phyloP scores from a whole-genome alignment of 2,888 invertebrate species.

The Homarus gammarus region DNA sequence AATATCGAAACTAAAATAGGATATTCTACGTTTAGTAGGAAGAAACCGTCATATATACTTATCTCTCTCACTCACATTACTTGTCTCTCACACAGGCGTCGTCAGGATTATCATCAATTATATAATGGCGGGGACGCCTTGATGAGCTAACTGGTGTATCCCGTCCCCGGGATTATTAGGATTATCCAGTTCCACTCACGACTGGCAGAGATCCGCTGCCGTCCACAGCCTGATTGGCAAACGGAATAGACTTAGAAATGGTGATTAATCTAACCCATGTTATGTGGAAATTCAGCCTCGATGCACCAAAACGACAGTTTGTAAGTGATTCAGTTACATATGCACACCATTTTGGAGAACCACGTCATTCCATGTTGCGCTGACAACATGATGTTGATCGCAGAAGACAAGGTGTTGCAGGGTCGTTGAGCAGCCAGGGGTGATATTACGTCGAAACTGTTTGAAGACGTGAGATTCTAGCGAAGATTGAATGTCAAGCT shows the following conservation, averaged over 20 bases:
- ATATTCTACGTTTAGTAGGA: too few relatives aligned
- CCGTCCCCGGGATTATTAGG: neutral
- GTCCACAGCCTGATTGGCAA: neutral
- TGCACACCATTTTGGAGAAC: neutral
- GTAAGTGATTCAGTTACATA: neutral
- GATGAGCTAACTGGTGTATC: neutral
- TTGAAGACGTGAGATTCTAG: too few relatives aligned
- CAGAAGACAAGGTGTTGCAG: too few relatives aligned
- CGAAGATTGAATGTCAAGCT: too few relatives aligned
- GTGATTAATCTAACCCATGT: neutral
- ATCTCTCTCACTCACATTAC: neutral
- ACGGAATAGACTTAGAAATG: neutral
- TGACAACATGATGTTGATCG: too few relatives aligned
- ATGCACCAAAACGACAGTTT: neutral
- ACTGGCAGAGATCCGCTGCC: neutral
- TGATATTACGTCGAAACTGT: too few relatives aligned
- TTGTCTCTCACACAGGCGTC: neutral
- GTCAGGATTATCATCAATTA: conserved; percentile 9
- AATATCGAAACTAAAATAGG: too few relatives aligned
- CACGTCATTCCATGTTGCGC: too few relatives aligned
- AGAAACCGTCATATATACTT: too few relatives aligned
- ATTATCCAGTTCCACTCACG: neutral
- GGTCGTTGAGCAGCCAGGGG: too few relatives aligned
- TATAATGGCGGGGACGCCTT: neutral
- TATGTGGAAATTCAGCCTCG: neutral